Conservation (phyloP, 2,888 invertebrate genomes). For the Cerceris rybyensis region DNA sequence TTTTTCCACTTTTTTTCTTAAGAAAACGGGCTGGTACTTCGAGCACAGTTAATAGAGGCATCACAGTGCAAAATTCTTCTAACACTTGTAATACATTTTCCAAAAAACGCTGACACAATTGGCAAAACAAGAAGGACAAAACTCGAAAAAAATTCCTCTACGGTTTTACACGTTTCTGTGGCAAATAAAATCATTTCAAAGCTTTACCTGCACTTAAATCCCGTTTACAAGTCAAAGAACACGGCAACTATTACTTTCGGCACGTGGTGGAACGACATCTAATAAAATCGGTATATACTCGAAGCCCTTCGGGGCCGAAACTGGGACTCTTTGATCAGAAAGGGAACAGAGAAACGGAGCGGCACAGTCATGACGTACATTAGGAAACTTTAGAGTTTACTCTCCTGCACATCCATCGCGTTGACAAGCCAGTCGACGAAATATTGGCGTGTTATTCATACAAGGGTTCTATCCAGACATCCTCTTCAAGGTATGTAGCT, state of each 20-base stretch:
- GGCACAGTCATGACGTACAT: background rate
- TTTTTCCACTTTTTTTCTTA: too few species aligned
- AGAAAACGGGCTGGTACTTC: too few species aligned
- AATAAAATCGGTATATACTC: background rate
- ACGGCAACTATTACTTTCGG: too few species aligned
- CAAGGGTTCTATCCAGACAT: constrained; percentile 5
- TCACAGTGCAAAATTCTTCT: too few species aligned
- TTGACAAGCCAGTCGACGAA: constrained; percentile 28
- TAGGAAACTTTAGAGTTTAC: constrained; percentile 13
- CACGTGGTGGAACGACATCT: too few species aligned
- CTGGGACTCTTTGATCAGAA: background rate
- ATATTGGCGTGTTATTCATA: constrained; percentile 49
- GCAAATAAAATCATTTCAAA: background rate
- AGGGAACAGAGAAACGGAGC: background rate
- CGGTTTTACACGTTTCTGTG: too few species aligned
- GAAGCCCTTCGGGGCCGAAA: background rate
- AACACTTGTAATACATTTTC: too few species aligned
- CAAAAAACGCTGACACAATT: too few species aligned
- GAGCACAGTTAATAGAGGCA: too few species aligned
- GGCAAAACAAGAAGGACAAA: too few species aligned
- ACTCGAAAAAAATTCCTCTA: too few species aligned
- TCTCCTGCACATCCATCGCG: constrained; percentile 13
- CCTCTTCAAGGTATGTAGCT: constrained; percentile 7
- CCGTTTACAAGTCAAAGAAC: background rate
- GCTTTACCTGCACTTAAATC: background rate